Base-by-base conservation (phyloP, 30 jellyfish, hydroid and myxozoan genomes). In the Aurelia aurita complex sp. Pacific region DNA sequence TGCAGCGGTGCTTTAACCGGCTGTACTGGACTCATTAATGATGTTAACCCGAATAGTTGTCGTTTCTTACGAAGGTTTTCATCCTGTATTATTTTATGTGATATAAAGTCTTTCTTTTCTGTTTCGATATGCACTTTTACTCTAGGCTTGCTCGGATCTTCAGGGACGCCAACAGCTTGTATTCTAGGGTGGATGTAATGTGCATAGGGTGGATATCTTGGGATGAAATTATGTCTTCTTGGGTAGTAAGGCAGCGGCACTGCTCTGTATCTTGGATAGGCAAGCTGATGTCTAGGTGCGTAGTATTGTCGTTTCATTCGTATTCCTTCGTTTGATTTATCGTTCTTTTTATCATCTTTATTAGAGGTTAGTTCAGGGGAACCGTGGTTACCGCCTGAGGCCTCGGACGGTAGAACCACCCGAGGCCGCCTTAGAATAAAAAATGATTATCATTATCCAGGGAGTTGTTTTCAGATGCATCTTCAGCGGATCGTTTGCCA, bases 401-500 rank as follows among this genome's bases (percentile, higher is more conserved):
- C 97, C 98, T 83, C 98, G 95, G 97, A 87, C 88, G 92, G 85
- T 81, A 53, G 74, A 66, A 88, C 96, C 90, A 89, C 93, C 97
- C 96, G 97, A 94, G 99, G 94, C 99, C 99, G 97, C 99, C 96
- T 87, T 90, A 94, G 99, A 89, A 94, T 94, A 94, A 94, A 94
- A 94, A 94, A 94, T 77, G 89, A 73, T 64, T 73, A 72, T 68
- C 15, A 13, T 74, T 89, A 54, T 54, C 65, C 0, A 7, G n/a
- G 57, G 57, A 46, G 50, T n/a, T 32, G 74, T 75, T 69, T 52
- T 80, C 86, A 67, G 63, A 40, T 35, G 69, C 79, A 12, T 85
- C 92, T n/a, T 83, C 85, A 4, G 67, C 62, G 65, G 99, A 94
- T 80, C 99, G 67, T 74, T 94, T 94, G 19, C 99, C 99, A 14